Evolutionary conservation across 2,113 vertebrate genomes (phyloP).

Genomic region (Nyctibius bracteatus): DNA sequence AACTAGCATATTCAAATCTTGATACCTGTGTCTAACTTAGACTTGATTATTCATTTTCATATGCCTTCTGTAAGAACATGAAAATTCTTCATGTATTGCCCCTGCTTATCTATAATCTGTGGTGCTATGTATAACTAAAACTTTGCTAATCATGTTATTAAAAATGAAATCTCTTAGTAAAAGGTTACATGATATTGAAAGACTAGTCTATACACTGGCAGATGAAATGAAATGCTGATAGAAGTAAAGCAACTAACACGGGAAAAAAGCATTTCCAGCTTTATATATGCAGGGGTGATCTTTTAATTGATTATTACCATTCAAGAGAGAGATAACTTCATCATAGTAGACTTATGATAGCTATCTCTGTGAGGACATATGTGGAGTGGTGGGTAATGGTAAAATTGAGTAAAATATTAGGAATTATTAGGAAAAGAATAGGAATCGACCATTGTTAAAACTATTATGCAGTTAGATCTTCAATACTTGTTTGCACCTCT

Average conservation of each 20-base stretch:
- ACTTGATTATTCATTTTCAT: not conserved
- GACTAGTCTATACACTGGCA: not conserved
- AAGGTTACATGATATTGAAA: not conserved
- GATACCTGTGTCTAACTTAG: not conserved
- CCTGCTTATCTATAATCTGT: not conserved
- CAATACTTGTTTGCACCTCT: not conserved
- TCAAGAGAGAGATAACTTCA: not conserved
- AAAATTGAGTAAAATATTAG: not conserved
- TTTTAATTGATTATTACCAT: not conserved
- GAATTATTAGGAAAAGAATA: not conserved
- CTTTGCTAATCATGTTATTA: not conserved
- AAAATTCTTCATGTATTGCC: not conserved
- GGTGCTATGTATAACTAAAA: not conserved
- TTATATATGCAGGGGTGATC: not conserved
- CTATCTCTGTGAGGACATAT: not conserved
- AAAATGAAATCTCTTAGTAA: not conserved
- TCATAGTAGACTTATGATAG: not conserved
- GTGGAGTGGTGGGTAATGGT: not conserved
- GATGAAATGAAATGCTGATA: not conserved
- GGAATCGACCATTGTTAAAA: not conserved
- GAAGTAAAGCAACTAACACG: not conserved
- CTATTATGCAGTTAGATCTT: not conserved
- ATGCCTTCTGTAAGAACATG: not conserved
- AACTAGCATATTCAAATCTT: not conserved
- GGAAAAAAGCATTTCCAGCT: not conserved